Percentiles rank a stretch among this genome's conserved stretches.
These are phyloP conservation scores for Hydrolagus colliei DNA, from an alignment of 2,797 vertebrate species.

Conservation along the genomic window DNA sequence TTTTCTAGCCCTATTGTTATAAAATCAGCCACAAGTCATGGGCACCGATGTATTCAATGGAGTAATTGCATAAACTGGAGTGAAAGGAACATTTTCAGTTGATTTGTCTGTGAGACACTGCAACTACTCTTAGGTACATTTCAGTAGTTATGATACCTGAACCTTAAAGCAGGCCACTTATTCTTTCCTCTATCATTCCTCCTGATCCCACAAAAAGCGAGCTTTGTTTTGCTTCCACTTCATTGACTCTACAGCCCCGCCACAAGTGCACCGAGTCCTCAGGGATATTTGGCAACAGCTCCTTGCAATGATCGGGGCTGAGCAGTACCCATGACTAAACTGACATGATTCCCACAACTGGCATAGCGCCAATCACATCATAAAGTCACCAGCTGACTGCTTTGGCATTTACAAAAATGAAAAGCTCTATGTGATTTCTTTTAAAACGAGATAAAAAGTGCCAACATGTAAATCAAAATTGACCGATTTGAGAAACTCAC, in stretches of 20 bases:
- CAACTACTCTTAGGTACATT: not conserved
- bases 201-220: not conserved
- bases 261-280: conserved; percentile 2
- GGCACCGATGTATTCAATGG: not conserved
- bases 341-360: conserved; percentile 16
- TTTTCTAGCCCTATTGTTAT: not conserved
- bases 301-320: not conserved
- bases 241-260: not conserved
- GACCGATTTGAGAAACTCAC: not conserved
- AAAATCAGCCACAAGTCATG: not conserved
- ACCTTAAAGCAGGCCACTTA: not conserved
- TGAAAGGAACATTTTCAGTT: not conserved
- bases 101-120: no score
- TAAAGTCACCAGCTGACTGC: not conserved
- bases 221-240: not conserved
- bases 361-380: not conserved
- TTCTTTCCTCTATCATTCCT: not conserved
- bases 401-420: not conserved
- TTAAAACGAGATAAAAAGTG: not conserved
- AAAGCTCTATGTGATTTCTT: not conserved
- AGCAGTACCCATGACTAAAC: not conserved
- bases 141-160: not conserved
- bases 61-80: not conserved
- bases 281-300: not conserved
- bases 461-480: not conserved